A percentile compares a stretch with the other conserved stretches of the same genome.
These are phyloP conservation scores for mouse (Mus musculus) DNA, from an alignment of 2,113 vertebrate species.

Conservation along the genomic window GRCm39 chr13:45086001-45086500, in stretches of 20 bases:
- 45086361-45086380: background rate
- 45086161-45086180: background rate
- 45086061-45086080: background rate
- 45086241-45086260: background rate
- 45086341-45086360: background rate
- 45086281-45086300: fast-evolving
- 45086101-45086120: background rate
- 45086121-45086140: background rate
- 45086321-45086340: background rate
- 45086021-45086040: background rate
- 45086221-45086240: background rate
- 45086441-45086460: background rate
- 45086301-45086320: too few species aligned
- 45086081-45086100: background rate
- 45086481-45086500: background rate
- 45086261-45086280: background rate
- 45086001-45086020: too few species aligned
- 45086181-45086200: background rate
- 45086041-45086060: background rate
- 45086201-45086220: background rate
- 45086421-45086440: background rate
- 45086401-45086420: background rate
- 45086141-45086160: background rate
- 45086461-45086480: background rate
- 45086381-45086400: background rate